A percentile compares a stretch with the other conserved stretches of the same genome.
These are phyloP conservation scores for Euphydryas editha DNA, from an alignment of 2,888 invertebrate species.

Conservation along the genomic window DNA sequence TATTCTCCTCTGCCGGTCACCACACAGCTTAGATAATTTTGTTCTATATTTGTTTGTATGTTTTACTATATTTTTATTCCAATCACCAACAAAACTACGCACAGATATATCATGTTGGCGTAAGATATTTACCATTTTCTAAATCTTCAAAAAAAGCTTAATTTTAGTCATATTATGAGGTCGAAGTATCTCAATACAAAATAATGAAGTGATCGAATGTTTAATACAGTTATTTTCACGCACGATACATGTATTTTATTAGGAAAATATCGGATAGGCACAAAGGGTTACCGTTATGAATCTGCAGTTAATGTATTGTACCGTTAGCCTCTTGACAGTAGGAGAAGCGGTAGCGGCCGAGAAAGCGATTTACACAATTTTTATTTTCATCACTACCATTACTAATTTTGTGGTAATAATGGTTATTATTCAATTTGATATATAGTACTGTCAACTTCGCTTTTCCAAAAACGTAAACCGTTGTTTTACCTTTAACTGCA, in stretches of 20 bases:
- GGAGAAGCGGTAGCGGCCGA: slow-evolving; percentile 26
- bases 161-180: slow-evolving; percentile 2
- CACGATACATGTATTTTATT: slow-evolving; percentile 39
- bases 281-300: slow-evolving; percentile 41
- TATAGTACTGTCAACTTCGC: too few relatives aligned
- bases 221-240: slow-evolving; percentile 37
- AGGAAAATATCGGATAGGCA: slow-evolving; percentile 36
- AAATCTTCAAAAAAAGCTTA: slow-evolving; percentile 1
- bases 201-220: slow-evolving; percentile 18
- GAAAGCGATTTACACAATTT: not conserved
- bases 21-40: too few relatives aligned
- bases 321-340: slow-evolving; percentile 27
- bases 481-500: too few relatives aligned
- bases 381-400: too few relatives aligned
- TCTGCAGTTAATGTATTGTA: slow-evolving; percentile 34
- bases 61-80: not conserved
- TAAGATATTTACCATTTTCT: not conserved
- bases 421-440: too few relatives aligned
- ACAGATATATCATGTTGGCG: not conserved
- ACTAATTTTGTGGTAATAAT: too few relatives aligned
- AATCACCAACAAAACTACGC: too few relatives aligned
- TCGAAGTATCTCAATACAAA: not conserved
- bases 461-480: too few relatives aligned
- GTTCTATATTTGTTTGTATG: too few relatives aligned
- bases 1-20: too few relatives aligned